Evolutionary conservation across 1,140 invertebrate genomes (phyloP), one percentile per base, ranked within the genome.

Genomic region (Lepidurus arcticus): DNA sequence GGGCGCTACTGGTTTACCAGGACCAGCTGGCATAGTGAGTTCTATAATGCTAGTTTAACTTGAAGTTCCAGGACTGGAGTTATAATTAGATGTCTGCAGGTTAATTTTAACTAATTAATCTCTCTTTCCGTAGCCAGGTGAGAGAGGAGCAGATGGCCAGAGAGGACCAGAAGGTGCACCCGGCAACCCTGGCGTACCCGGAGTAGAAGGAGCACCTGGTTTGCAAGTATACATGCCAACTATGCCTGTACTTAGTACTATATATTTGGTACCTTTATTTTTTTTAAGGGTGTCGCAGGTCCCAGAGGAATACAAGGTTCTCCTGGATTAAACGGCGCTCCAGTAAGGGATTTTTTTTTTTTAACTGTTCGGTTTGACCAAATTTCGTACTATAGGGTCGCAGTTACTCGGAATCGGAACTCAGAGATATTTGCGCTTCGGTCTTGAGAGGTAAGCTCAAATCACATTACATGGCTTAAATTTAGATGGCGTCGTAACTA

Each of bases 391-490:
- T 42, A 74, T 78, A 77, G 87, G 87, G 87, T 21, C 82, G 84
- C 78, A 85, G 83, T 79, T 86, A 86, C 73, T 84, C 81, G 10
- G 88, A 89, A 78, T 83, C 84, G 16, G 88, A 89, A 82, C 83
- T 89, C 78, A 82, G 86, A 80, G 87, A 88, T 80, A 88, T 89
- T 79, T 89, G 88, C 80, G 82, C 85, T 24, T 85, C 83, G 24
- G 87, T 89, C 16, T 80, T 89, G 13, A 84, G 87, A 87, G 88
- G 88, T 89, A 82, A 81, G 78, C 16, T 47, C 45, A 47, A 47
- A 7, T 21, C 3, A n/a, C 16, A 65, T n/a, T 65, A 16, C 16
- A 13, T 21, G n/a, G 53, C 13, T 9, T 65, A 65, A 16, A 65
- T n/a, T 16, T 16, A n/a, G 16, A 21, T 65, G 16, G 16, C n/a